Conservation (phyloP, 2,888 invertebrate species). For the Corbicula japonica region DNA sequence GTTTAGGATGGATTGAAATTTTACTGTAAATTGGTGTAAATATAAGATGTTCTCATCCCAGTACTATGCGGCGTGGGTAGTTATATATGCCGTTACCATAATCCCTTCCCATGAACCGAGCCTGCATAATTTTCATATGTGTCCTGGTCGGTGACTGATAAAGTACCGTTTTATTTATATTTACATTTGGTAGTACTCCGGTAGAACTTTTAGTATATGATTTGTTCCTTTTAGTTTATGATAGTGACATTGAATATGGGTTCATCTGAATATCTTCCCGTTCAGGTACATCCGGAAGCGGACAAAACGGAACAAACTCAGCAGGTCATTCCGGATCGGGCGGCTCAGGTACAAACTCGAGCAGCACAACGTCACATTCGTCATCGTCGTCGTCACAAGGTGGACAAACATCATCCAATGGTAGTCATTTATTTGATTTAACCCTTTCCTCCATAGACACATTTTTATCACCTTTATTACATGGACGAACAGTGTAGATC, state of each 20-base stretch:
- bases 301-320: constrained; percentile 15
- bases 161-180: not conserved
- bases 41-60: too few species aligned
- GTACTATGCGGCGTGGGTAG: too few species aligned
- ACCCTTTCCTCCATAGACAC: too few species aligned
- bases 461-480: too few species aligned
- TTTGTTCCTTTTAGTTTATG: not conserved
- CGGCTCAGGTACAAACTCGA: constrained; percentile 26
- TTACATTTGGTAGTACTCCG: not conserved
- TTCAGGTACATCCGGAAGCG: not conserved
- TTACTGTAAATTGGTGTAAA: too few species aligned
- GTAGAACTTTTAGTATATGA: not conserved
- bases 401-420: constrained; percentile 12
- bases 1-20: too few species aligned
- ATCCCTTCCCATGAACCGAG: not conserved
- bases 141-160: not conserved
- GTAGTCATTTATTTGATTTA: too few species aligned
- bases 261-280: not conserved
- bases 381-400: constrained; percentile 32
- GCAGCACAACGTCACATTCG: constrained; percentile 2
- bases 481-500: too few species aligned
- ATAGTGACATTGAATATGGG: not conserved
- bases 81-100: too few species aligned
- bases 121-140: not conserved
- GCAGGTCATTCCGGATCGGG: constrained; percentile 19